Base-by-base conservation (phyloP, 1,140 invertebrate species). In the Nixonia krombeini region DNA sequence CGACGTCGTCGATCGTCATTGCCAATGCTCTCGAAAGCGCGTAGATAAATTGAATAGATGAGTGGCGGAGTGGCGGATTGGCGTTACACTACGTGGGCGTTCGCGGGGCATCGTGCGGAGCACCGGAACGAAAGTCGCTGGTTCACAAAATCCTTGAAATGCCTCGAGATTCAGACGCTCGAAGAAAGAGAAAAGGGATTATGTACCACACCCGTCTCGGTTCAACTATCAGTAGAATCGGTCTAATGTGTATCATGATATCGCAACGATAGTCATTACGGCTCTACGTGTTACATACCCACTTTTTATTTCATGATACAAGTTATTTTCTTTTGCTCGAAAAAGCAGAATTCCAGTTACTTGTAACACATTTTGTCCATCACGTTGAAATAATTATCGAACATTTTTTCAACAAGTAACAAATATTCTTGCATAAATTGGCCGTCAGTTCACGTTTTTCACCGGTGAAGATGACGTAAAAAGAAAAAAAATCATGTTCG, bases 131-230 rank as follows among this genome's bases (percentile, higher is more conserved):
- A 66, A 58, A 58, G 62, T 66, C 47, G 46, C 15, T 46, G 31
- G 42, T 42, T 65, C 37, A 37, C 53, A 53, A 66, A 50, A 66
- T 66, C 63, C 55, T 66, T 66, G 63, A 66, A 66, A 66, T 66
- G 44, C 50, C 44, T 53, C 62, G 17, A 18, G 63, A 66, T 59
- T 45, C 55, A 55, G 56, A 66, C 44, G 50, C 37, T 55, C 16
- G 55, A 52, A 49, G 55, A 66, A 66, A 66, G 55, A 66, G 63
- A 67, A 67, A 67, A 67, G 53, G 37, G 53, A 65, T 57, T 65
- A 65, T 49, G 55, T 53, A 67, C 63, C 56, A 67, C 56, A 56
- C 56, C 63, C 63, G 50, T 38, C 12, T 52, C 38, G 45, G 59
- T 63, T 63, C 51, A 63, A 28, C 45, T 63, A 64, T 56, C 61